Conservation (phyloP, 2,113 vertebrate genomes). For the Salvator merianae region DNA sequence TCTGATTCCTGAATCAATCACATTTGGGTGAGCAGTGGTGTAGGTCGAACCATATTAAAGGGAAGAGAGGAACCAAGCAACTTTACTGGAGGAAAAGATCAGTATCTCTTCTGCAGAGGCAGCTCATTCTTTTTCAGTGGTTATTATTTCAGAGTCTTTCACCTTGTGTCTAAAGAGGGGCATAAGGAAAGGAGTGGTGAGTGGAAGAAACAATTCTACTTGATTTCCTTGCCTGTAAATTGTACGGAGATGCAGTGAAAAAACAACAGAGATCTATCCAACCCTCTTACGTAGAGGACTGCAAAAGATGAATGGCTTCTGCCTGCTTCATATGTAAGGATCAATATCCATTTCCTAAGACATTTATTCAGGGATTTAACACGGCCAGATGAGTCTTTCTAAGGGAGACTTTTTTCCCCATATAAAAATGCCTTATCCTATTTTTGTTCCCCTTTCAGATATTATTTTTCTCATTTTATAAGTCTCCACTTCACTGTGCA, state of each 20-base stretch:
- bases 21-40: constrained; percentile 16
- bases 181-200: background rate
- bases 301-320: constrained; percentile 57
- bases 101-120: background rate
- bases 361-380: constrained; percentile 63
- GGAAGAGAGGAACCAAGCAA: background rate
- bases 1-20: constrained; percentile 35
- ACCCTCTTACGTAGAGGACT: constrained; percentile 33
- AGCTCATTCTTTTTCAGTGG: constrained; percentile 21
- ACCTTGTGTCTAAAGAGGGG: constrained; percentile 26
- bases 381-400: constrained; percentile 40
- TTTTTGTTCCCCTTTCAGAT: background rate
- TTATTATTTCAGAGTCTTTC: constrained; percentile 28
- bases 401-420: constrained; percentile 3
- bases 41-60: constrained; percentile 33
- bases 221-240: constrained; percentile 22
- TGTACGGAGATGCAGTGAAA: background rate
- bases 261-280: constrained; percentile 19
- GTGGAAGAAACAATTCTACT: constrained; percentile 37
- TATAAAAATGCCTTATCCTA: background rate
- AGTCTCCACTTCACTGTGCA: constrained; percentile 10
- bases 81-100: constrained; percentile 1
- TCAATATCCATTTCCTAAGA: constrained; percentile 66
- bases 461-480: background rate
- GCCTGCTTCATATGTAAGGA: constrained; percentile 43